Evolutionary conservation across 2,113 vertebrate species (phyloP), one percentile per base, ranked within the genome.

Genomic region (Actenoides hombroni): DNA sequence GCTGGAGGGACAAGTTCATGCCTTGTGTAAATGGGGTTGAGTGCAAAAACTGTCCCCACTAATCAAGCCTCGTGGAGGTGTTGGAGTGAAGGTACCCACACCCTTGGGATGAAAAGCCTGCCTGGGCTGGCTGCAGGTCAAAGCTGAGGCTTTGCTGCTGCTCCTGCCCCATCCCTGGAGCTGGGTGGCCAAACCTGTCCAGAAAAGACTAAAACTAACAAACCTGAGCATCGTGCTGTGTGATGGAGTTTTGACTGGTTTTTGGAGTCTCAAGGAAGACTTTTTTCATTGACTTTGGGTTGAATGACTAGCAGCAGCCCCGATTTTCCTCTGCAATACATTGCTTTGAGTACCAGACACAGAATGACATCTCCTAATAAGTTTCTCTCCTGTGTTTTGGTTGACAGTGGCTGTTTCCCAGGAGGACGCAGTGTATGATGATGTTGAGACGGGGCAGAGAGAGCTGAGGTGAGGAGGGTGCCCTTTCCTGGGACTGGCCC

Each of bases 401-500:
- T 64, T 75, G 49, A 28, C 90, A 98, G 98, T 65, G 13, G 12
- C 93, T 88, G 78, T 59, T 75, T 93, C 94, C 84, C 97, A 94
- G 61, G 97, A 97, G 48, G 78, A 86, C 49, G 59, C 6, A 1
- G 69, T 97, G 53, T 98, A 98, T 2, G 94, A 98, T 0, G 90
- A 98, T 4, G 63, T 96, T 1, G 77, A 88, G 17, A n/a, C 40
- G 57, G 88, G 16, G 33, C 81, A 77, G 77, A 96, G 46, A 75
- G 92, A 94, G 24, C 28, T 25, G 18, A 97, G 96, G 98, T 98
- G 94, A 97, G 98, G 95, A 77, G 26, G 4, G 5, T 40, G 57
- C 33, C 29, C 10, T 53, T 20, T 60, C 21, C 63, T 46, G 51
- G 39, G 13, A 2, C 3, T 94, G 61, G 21, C 13, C 40, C 19